Evolutionary conservation across 2,888 invertebrate species (phyloP).

Genomic region (Pyrrhia umbra): DNA sequence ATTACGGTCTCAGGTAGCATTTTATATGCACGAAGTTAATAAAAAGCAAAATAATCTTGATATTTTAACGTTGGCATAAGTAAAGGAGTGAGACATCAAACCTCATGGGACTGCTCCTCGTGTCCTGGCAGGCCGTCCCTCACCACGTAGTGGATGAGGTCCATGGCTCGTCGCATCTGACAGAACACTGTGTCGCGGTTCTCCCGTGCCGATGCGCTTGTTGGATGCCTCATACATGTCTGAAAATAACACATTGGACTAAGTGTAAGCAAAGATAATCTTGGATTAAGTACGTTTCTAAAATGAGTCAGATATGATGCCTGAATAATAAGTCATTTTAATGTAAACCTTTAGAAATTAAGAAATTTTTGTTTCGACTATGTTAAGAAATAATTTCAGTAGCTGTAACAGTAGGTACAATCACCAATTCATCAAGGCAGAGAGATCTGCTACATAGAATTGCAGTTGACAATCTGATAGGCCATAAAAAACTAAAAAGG

Average conservation of each 20-base stretch:
- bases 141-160: slow-evolving; percentile 98
- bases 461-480: not conserved
- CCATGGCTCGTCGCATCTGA: slow-evolving; percentile 99
- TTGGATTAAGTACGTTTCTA: too few relatives aligned
- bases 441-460: too few relatives aligned
- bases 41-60: slow-evolving; percentile 5
- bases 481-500: not conserved
- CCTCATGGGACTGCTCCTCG: slow-evolving; percentile 89
- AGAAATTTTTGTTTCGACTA: too few relatives aligned
- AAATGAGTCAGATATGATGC: too few relatives aligned
- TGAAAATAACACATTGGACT: slow-evolving; percentile 71
- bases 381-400: too few relatives aligned
- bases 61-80: not conserved
- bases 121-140: slow-evolving; percentile 96
- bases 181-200: slow-evolving; percentile 99
- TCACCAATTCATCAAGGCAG: too few relatives aligned
- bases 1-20: not conserved
- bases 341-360: too few relatives aligned
- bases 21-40: not conserved
- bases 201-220: slow-evolving; percentile 97
- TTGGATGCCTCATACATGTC: slow-evolving; percentile 98
- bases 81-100: slow-evolving; percentile 65
- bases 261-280: too few relatives aligned
- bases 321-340: too few relatives aligned
- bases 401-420: too few relatives aligned